Base-by-base conservation (phyloP, 2,888 invertebrate species). In the Tachina lurida region DNA sequence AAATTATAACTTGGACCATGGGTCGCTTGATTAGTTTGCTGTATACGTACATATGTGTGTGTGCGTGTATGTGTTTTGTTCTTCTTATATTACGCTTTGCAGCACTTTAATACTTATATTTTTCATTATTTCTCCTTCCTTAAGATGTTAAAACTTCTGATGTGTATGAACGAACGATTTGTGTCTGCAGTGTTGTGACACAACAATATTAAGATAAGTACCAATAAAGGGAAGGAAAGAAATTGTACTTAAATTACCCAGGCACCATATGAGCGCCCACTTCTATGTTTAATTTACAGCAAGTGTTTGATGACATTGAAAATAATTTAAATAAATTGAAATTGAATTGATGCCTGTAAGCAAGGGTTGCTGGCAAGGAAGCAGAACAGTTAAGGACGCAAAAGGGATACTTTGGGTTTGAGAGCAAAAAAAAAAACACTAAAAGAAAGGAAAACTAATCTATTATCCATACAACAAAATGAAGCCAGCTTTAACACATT, bases 261-360 rank as follows among this genome's bases (percentile, higher is more conserved):
- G 54, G 15, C 52, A 54, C 45, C 22, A 22, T 7, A 31, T 7
- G 31, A 63, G 49, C 15, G 10, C 31, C 31, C 10, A 31, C 70
- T 71, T 63, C 19, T 17, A 8, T 39, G 31, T 71, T 71, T n/a
- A 10, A n/a, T 49, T 49, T 3, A 45, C 17, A 39, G 39, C 43
- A 49, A 73, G 67, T 65, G 8, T 43, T 39, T 56, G 82, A 65
- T 73, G 77, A 17, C 67, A 78, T 74, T 84, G 77, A 68, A 78
- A 67, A 77, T 68, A 67, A 84, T 84, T 84, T 78, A 73, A 78
- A 78, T 74, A 84, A 84, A 84, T 78, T 74, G 77, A 84, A 84
- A 84, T 71, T 65, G 71, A 77, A 70, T 62, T 58, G 13, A 60
- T 62, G 67, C 68, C 58, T 41, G 10, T 60, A 17, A 67, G 43